These are phyloP conservation scores for Notoglanidium macrostoma DNA, from an alignment of 2,797 vertebrate species.

Conservation along the genomic window DNA sequence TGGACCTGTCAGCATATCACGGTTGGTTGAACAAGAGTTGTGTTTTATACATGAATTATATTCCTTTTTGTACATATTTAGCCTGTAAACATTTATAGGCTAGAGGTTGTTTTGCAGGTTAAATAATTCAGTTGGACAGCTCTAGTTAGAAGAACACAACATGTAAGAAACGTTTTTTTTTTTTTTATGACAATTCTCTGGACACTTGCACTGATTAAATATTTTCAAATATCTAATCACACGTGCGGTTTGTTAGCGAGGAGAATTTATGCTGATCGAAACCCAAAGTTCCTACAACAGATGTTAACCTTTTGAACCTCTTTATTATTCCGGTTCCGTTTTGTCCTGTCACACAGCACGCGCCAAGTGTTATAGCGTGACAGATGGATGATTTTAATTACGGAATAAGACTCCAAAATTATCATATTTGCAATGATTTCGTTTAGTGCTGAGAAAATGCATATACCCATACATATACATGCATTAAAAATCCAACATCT, in stretches of 20 bases:
- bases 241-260: not conserved
- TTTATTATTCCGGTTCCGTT: slow-evolving; percentile 64
- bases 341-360: slow-evolving; percentile 69
- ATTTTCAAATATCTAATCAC: not conserved
- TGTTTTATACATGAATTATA: not conserved
- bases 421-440: slow-evolving; percentile 50
- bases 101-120: too few relatives aligned
- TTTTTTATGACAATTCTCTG: too few relatives aligned
- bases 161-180: not conserved
- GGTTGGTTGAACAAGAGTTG: slow-evolving; percentile 58
- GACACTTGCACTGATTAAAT: too few relatives aligned
- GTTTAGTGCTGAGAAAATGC: slow-evolving; percentile 8
- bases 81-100: not conserved
- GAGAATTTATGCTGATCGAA: slow-evolving; percentile 20
- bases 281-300: slow-evolving; percentile 60
- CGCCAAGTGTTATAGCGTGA: slow-evolving; percentile 73
- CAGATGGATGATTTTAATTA: slow-evolving; percentile 76
- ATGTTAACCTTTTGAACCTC: slow-evolving; percentile 69
- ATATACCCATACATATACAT: not conserved
- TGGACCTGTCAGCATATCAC: slow-evolving; percentile 61
- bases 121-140: not conserved
- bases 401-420: slow-evolving; percentile 61
- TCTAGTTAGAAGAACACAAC: not conserved
- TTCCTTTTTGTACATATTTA: not conserved
- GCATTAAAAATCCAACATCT: not conserved